Evolutionary conservation across 2,888 invertebrate species (phyloP).

Genomic region (Lithophane socia): DNA sequence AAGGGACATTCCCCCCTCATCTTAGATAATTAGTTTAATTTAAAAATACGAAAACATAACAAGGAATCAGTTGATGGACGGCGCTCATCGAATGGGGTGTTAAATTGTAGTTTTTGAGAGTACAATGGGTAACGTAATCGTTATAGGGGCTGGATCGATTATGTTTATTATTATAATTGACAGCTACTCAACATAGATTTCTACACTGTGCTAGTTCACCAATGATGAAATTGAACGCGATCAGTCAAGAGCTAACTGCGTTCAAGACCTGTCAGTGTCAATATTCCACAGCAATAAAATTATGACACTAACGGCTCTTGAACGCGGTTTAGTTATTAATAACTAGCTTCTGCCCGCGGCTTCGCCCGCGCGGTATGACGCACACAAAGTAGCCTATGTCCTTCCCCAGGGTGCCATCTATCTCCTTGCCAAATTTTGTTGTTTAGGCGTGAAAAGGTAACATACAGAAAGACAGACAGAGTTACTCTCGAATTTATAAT

Average conservation of each 20-base stretch:
- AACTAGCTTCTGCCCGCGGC: no score
- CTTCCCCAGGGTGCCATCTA: no score
- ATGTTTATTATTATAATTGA: slow-evolving; percentile 35
- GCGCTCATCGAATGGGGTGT: slow-evolving; percentile 35
- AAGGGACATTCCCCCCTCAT: slow-evolving; percentile 65
- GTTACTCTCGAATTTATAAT: no score
- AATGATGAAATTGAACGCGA: neutral
- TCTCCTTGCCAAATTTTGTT: no score
- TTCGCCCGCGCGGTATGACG: no score
- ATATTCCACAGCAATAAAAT: neutral
- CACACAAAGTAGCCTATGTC: no score
- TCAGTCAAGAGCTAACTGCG: neutral
- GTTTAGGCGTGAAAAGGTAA: no score
- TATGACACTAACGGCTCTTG: neutral
- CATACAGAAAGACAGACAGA: no score
- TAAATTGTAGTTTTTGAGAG: slow-evolving; percentile 38
- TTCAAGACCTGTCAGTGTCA: neutral
- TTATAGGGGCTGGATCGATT: slow-evolving; percentile 60
- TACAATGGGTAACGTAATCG: slow-evolving; percentile 44
- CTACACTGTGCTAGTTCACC: neutral
- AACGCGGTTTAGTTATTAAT: neutral
- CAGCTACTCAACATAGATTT: slow-evolving; percentile 12
- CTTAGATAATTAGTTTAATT: slow-evolving; percentile 77
- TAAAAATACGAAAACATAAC: slow-evolving; percentile 75
- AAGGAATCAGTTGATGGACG: slow-evolving; percentile 56